Conservation (phyloP, 2,888 invertebrate species). For the Sthenelais limicola region DNA sequence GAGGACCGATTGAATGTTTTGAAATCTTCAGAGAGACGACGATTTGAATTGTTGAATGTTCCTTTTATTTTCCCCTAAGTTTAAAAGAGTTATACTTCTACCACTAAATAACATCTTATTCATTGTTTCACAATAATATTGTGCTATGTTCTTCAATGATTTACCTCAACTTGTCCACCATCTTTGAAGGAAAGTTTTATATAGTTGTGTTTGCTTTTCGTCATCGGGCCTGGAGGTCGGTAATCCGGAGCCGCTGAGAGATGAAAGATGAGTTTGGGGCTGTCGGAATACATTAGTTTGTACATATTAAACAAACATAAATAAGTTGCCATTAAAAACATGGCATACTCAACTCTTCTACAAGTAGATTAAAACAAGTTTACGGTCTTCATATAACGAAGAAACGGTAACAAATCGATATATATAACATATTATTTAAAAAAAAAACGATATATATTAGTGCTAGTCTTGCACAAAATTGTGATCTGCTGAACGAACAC, state of each 20-base stretch:
- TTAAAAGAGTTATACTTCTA: too few species aligned
- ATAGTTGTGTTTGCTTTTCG: conserved; percentile 80
- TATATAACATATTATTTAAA: background rate
- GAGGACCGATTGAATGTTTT: too few species aligned
- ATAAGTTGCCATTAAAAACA: conserved; percentile 41
- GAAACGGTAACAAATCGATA: background rate
- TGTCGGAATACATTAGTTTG: too few species aligned
- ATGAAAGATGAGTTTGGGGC: conserved; percentile 82
- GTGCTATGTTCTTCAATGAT: background rate
- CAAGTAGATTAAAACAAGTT: background rate
- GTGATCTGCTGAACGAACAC: too few species aligned
- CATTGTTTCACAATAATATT: background rate
- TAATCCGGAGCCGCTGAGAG: conserved; percentile 74
- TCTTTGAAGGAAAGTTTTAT: conserved; percentile 91
- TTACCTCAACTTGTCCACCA: conserved; percentile 76
- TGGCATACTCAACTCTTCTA: background rate
- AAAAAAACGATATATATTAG: background rate
- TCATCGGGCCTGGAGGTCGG: conserved; percentile 83
- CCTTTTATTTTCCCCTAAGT: too few species aligned
- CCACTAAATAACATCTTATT: too few species aligned
- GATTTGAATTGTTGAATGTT: too few species aligned
- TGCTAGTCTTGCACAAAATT: too few species aligned
- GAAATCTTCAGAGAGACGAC: too few species aligned
- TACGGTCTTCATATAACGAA: background rate
- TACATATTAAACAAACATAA: background rate